phyloP scores from a whole-genome alignment of 2,113 vertebrate genomes.

The Poecile atricapillus region DNA sequence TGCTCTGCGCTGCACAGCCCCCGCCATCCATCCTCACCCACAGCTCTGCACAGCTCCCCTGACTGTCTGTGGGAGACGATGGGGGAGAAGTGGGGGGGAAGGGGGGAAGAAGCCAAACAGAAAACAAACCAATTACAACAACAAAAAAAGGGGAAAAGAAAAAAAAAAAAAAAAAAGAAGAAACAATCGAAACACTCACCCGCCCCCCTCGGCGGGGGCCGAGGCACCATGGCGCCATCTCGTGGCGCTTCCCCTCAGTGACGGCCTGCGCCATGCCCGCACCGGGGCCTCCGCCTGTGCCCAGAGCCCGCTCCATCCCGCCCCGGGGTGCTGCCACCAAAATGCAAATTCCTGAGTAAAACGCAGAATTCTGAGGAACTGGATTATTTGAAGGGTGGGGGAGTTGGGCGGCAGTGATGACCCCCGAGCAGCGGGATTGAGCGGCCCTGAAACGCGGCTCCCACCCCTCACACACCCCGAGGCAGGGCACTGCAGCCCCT shows the following conservation, averaged over 20 bases:
- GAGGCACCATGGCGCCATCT: conserved; percentile 24
- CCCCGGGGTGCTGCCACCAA: background rate
- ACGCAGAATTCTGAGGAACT: background rate
- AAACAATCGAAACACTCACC: too few relatives aligned
- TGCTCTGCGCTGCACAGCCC: background rate
- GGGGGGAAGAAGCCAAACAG: background rate
- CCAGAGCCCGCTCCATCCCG: background rate
- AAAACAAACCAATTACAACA: too few relatives aligned
- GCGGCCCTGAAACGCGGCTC: background rate
- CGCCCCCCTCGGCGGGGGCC: background rate
- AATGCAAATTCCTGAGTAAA: too few relatives aligned
- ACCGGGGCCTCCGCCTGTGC: background rate
- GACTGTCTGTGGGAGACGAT: background rate
- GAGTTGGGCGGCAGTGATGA: rapidly evolving
- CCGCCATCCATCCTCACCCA: background rate
- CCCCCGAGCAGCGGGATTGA: background rate
- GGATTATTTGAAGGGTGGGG: too few relatives aligned
- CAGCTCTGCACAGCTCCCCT: background rate
- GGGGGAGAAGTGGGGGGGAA: rapidly evolving
- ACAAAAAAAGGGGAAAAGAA: too few relatives aligned
- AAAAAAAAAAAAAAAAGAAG: rapidly evolving
- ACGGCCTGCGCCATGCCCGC: background rate
- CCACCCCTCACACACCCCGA: rapidly evolving
- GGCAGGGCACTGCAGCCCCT: background rate
- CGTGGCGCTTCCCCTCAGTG: background rate